Percentiles rank a stretch among this genome's conserved stretches.
Conservation (phyloP, 2,113 vertebrate species). For the Pitta sordida region DNA sequence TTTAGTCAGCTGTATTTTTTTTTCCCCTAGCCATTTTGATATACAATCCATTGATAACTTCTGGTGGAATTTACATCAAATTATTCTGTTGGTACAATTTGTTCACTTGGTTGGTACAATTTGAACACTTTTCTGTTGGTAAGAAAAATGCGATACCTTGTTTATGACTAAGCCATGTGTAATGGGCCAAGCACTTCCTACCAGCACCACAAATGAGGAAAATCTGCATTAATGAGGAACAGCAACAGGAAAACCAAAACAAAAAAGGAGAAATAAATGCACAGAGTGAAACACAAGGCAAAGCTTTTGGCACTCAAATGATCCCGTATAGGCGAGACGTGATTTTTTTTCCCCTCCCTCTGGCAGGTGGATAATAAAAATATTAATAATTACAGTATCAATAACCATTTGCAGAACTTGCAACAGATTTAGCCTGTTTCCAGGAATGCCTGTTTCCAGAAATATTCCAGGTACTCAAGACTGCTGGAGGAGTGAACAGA, state of each 20-base stretch:
- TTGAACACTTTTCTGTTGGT: neutral
- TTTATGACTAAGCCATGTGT: slow-evolving; percentile 40
- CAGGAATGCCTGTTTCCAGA: neutral
- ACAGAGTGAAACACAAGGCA: neutral
- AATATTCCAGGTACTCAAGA: neutral
- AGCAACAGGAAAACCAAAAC: slow-evolving; percentile 14
- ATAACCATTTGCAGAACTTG: neutral
- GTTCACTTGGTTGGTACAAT: too few species aligned
- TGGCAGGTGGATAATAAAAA: neutral
- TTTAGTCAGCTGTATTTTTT: neutral
- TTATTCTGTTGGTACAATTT: too few species aligned
- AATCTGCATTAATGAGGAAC: slow-evolving; percentile 49
- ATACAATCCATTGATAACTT: neutral
- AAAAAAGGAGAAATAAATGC: slow-evolving; percentile 2
- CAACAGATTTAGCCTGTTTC: neutral
- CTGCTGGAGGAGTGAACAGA: neutral
- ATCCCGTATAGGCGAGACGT: neutral
- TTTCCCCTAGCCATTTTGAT: neutral
- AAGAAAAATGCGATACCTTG: slow-evolving; percentile 45
- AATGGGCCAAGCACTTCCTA: slow-evolving; percentile 17
- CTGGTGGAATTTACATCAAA: neutral
- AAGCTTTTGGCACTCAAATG: neutral
- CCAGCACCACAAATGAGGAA: slow-evolving; percentile 41
- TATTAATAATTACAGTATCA: neutral
- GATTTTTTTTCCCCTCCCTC: neutral